Conservation (phyloP, 2,888 invertebrate species). For the Polylopha cassiicola region DNA sequence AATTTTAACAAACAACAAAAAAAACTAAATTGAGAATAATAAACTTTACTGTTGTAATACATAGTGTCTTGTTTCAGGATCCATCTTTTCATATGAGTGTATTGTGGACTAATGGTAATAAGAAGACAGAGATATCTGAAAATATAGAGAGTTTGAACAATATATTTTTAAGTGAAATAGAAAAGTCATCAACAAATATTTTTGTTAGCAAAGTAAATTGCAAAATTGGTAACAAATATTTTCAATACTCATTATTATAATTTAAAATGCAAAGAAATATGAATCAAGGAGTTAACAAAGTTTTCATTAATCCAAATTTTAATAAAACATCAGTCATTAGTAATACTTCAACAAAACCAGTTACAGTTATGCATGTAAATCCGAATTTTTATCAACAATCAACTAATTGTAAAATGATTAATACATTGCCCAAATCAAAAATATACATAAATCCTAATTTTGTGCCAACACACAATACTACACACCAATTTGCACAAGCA, state of each 20-base stretch:
- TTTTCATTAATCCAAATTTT: slow-evolving; percentile 68
- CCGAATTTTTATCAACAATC: slow-evolving; percentile 45
- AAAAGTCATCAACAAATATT: slow-evolving; percentile 57
- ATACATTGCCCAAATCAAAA: slow-evolving; percentile 34
- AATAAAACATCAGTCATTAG: slow-evolving; percentile 32
- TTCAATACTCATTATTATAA: slow-evolving; percentile 64
- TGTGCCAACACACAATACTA: slow-evolving; percentile 30
- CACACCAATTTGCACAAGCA: background rate
- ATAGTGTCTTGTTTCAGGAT: slow-evolving; percentile 75
- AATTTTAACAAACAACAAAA: too few relatives aligned
- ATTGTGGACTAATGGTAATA: slow-evolving; percentile 86
- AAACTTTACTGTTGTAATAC: slow-evolving; percentile 9
- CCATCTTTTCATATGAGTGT: slow-evolving; percentile 92
- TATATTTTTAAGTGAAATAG: slow-evolving; percentile 46
- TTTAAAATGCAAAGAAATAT: slow-evolving; percentile 25
- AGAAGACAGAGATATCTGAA: slow-evolving; percentile 63
- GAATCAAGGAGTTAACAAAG: slow-evolving; percentile 39
- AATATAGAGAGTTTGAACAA: slow-evolving; percentile 71
- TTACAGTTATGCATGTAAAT: slow-evolving; percentile 47
- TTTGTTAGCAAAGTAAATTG: slow-evolving; percentile 78
- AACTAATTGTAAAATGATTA: slow-evolving; percentile 24
- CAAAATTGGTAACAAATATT: slow-evolving; percentile 86
- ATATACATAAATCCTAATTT: slow-evolving; percentile 74
- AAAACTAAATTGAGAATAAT: too few relatives aligned
- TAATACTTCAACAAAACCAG: slow-evolving; percentile 18